Evolutionary conservation across 1,140 invertebrate genomes (phyloP).

Genomic region (Yoshiicerus persimilis): DNA sequence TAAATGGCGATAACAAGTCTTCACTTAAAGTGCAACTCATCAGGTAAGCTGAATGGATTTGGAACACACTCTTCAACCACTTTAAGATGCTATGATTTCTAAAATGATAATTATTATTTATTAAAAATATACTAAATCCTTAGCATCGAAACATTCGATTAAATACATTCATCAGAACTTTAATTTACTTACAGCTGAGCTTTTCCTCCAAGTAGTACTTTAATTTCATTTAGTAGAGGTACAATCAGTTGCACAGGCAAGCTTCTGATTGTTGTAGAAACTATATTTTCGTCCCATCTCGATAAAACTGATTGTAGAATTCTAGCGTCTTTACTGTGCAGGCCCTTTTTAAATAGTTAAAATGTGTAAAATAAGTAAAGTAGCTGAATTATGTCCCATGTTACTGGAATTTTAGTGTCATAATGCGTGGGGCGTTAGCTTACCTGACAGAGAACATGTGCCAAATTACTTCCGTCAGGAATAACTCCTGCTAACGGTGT

Average conservation of each 20-base stretch:
- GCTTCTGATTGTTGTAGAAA: slow-evolving; percentile 63
- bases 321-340: slow-evolving; percentile 72
- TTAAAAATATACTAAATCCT: background rate
- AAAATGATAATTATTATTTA: background rate
- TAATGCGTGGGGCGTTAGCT: background rate
- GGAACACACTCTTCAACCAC: slow-evolving; percentile 64
- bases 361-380: too few species aligned
- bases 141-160: too few species aligned
- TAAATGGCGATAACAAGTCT: slow-evolving; percentile 60
- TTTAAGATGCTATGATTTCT: slow-evolving; percentile 63
- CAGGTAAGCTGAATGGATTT: slow-evolving; percentile 64
- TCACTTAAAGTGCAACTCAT: slow-evolving; percentile 61
- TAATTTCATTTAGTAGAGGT: slow-evolving; percentile 65
- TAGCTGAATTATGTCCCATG: too few species aligned
- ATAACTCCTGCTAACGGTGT: slow-evolving; percentile 55
- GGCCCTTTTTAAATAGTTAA: slow-evolving; percentile 66
- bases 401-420: too few species aligned
- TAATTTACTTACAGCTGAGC: slow-evolving; percentile 62
- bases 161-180: too few species aligned
- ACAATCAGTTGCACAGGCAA: slow-evolving; percentile 65
- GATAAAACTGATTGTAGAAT: slow-evolving; percentile 63
- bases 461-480: slow-evolving; percentile 66
- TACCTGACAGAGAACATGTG: slow-evolving; percentile 66
- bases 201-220: slow-evolving; percentile 63
- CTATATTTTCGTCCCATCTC: slow-evolving; percentile 60